These are phyloP conservation scores for Eurystomus glaucurus DNA, from an alignment of 2,797 vertebrate species.

Conservation along the genomic window DNA sequence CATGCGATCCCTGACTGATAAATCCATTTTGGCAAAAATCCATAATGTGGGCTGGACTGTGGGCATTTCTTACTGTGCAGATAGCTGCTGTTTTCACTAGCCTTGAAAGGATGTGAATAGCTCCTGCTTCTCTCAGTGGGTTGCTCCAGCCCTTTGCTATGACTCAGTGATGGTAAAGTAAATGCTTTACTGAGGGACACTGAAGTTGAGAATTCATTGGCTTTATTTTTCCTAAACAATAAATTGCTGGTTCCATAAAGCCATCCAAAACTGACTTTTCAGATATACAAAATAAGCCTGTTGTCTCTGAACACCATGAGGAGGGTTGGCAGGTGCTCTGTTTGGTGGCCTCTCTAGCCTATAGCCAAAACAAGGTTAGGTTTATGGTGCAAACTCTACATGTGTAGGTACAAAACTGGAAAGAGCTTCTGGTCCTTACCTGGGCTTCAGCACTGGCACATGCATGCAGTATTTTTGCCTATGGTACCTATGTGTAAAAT, in stretches of 20 bases:
- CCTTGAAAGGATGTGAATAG: neutral
- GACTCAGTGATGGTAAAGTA: neutral
- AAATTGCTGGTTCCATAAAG: neutral
- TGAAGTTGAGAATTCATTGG: neutral
- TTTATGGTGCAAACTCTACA: rapidly evolving
- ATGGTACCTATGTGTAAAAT: neutral
- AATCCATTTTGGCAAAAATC: constrained; percentile 30
- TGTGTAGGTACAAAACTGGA: neutral
- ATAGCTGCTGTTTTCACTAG: constrained; percentile 27
- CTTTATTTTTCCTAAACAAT: neutral
- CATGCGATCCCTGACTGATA: neutral
- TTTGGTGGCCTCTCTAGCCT: neutral
- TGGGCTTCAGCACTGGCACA: neutral
- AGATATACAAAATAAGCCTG: neutral
- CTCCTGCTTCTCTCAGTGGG: neutral
- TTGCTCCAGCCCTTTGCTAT: neutral
- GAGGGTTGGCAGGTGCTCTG: neutral
- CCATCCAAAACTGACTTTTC: neutral
- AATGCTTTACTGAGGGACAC: neutral
- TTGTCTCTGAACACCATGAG: neutral
- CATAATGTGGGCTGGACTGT: neutral
- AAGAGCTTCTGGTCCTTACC: neutral
- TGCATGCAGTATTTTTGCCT: neutral
- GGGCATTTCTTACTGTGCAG: neutral
- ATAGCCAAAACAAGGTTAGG: neutral